A percentile compares a stretch with the other conserved stretches of the same genome.
phyloP scores from a whole-genome alignment of 2,797 vertebrate genomes.

The Sebastes reedi region DNA sequence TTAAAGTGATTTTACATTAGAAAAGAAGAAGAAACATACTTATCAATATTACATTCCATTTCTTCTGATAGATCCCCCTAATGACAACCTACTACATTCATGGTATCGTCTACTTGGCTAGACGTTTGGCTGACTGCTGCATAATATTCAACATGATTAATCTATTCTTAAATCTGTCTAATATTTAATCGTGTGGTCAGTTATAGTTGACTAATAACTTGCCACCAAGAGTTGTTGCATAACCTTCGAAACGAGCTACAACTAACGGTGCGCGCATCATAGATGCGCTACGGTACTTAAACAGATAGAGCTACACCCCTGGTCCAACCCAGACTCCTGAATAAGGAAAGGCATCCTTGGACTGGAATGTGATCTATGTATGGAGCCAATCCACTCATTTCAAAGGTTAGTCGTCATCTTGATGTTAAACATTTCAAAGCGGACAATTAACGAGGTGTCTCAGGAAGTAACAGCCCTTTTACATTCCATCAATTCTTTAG shows the following conservation, averaged over 20 bases:
- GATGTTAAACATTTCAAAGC: slow-evolving; percentile 61
- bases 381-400: slow-evolving; percentile 59
- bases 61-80: too few relatives aligned
- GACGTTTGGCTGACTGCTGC: too few relatives aligned
- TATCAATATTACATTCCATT: too few relatives aligned
- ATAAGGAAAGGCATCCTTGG: slow-evolving; percentile 61
- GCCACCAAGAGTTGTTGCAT: background rate
- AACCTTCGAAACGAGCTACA: background rate
- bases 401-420: slow-evolving; percentile 40
- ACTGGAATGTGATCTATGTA: slow-evolving; percentile 53
- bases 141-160: too few relatives aligned
- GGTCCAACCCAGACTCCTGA: slow-evolving; percentile 23
- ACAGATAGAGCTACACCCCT: background rate
- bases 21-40: too few relatives aligned
- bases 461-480: slow-evolving; percentile 15
- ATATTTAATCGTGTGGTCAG: background rate
- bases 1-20: too few relatives aligned
- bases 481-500: slow-evolving; percentile 43
- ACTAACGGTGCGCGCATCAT: background rate
- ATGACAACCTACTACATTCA: too few relatives aligned
- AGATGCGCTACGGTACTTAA: background rate
- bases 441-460: slow-evolving; percentile 51
- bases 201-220: background rate
- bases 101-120: too few relatives aligned
- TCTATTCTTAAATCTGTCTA: too few relatives aligned